A percentile compares a stretch with the other conserved stretches of the same genome.
phyloP scores from a whole-genome alignment of 2,113 vertebrate species.

The Lycaon pictus region DNA sequence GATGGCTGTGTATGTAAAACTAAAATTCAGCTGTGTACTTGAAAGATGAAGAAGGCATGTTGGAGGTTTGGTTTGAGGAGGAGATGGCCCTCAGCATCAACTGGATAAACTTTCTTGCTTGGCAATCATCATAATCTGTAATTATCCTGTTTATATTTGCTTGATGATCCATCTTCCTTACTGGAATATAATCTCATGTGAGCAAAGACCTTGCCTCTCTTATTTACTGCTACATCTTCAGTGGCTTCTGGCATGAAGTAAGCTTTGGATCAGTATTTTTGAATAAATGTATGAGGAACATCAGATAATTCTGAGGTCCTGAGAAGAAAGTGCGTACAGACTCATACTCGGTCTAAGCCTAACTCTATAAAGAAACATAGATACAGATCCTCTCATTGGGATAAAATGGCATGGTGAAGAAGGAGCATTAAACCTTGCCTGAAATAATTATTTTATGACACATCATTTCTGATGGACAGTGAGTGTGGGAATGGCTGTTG shows the following conservation, averaged over 20 bases:
- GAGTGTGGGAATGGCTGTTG: background rate
- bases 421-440: background rate
- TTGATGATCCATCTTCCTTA: background rate
- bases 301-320: background rate
- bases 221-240: background rate
- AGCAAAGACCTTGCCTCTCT: background rate
- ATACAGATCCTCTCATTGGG: background rate
- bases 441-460: background rate
- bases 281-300: background rate
- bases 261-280: background rate
- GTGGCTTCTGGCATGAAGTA: background rate
- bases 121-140: background rate
- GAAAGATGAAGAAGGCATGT: background rate
- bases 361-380: background rate
- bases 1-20: background rate
- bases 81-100: background rate
- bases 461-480: background rate
- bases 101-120: background rate
- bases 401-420: background rate
- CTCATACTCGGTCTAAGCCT: background rate
- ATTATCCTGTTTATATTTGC: conserved; percentile 4
- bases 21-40: background rate
- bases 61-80: background rate
- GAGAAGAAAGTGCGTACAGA: background rate
- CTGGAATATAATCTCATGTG: background rate